A percentile compares a stretch with the other conserved stretches of the same genome.
These are phyloP conservation scores for Thalassaphorura encarpata DNA, from an alignment of 1,140 invertebrate species.

Conservation along the genomic window DNA sequence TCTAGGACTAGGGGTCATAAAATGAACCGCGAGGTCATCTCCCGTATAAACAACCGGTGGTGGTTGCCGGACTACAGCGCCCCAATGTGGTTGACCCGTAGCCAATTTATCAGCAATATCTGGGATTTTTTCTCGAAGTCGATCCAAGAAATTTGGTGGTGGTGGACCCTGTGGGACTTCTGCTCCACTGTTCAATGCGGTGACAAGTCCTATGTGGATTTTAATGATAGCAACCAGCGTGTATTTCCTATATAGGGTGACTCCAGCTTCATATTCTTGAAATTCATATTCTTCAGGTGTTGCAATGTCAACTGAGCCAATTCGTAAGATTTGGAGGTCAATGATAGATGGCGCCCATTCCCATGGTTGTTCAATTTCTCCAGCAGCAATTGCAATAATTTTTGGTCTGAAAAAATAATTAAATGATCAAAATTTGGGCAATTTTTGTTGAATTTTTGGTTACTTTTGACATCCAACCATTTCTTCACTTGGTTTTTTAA, in stretches of 20 bases:
- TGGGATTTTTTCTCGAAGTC: neutral
- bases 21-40: neutral
- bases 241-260: slow-evolving; percentile 8
- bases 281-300: slow-evolving; percentile 12
- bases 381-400: neutral
- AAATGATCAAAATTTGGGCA: neutral
- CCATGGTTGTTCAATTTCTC: slow-evolving; percentile 1
- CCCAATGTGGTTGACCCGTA: neutral
- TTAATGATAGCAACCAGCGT: slow-evolving; percentile 5
- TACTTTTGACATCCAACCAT: neutral
- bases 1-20: neutral
- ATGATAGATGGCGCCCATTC: slow-evolving; percentile 9
- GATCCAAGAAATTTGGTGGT: slow-evolving; percentile 9
- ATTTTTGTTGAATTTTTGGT: neutral
- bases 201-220: neutral
- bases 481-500: neutral
- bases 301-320: slow-evolving; percentile 6
- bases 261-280: slow-evolving; percentile 10
- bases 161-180: neutral
- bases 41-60: neutral
- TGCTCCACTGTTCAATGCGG: neutral
- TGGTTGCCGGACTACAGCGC: neutral
- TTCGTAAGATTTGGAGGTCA: slow-evolving; percentile 6
- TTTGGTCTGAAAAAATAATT: slow-evolving; percentile 12
- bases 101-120: neutral